A percentile compares a stretch with the other conserved stretches of the same genome.
phyloP scores from a whole-genome alignment of 1,140 invertebrate species.

The Papilio polyxenes region DNA sequence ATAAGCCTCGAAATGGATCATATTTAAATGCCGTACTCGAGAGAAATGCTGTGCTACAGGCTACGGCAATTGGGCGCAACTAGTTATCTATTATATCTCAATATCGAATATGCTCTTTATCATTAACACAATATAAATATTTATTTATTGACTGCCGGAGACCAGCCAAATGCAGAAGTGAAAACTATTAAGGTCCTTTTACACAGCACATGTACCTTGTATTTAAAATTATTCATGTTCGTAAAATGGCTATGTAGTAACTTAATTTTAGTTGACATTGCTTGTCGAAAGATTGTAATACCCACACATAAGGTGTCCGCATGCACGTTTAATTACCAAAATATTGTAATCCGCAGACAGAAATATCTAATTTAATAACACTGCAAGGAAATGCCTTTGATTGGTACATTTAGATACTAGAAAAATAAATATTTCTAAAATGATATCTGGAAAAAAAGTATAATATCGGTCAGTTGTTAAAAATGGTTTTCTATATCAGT shows the following conservation, averaged over 20 bases:
- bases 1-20: slow-evolving; percentile 45
- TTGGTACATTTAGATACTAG: neutral
- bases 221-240: neutral
- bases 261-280: no score
- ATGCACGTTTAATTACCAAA: neutral
- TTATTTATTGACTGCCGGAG: slow-evolving; percentile 61
- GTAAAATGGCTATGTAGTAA: neutral
- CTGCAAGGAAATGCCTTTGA: neutral
- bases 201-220: slow-evolving; percentile 34
- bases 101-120: slow-evolving; percentile 61
- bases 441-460: neutral
- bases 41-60: slow-evolving; percentile 41
- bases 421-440: neutral
- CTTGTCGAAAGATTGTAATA: no score
- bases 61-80: slow-evolving; percentile 48
- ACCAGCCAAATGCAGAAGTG: slow-evolving; percentile 63
- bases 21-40: slow-evolving; percentile 44
- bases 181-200: slow-evolving; percentile 46
- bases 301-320: no score
- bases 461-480: neutral
- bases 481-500: neutral
- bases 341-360: neutral
- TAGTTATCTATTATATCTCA: slow-evolving; percentile 71
- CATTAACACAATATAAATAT: slow-evolving; percentile 74
- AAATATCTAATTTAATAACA: neutral